Percentiles rank a stretch among this genome's conserved stretches.
phyloP scores from a whole-genome alignment of 2,888 invertebrate genomes.

The Drosophila flavopinicola region DNA sequence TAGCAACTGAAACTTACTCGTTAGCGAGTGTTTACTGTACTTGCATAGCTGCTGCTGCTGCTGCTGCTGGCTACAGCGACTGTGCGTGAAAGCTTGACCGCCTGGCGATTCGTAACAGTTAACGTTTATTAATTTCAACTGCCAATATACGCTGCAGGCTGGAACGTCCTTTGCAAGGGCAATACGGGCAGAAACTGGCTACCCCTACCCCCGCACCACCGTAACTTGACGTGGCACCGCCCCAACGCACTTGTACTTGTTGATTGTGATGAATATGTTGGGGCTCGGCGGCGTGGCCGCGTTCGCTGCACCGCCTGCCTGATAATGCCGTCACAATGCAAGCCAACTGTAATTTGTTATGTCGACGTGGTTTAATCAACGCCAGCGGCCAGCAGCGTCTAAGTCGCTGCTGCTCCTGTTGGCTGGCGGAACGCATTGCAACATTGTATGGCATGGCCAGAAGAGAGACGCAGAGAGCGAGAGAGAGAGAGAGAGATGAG shows the following conservation, averaged over 20 bases:
- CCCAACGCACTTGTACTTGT: conserved; percentile 47
- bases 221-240: no score
- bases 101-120: conserved; percentile 75
- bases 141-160: conserved; percentile 62
- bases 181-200: conserved; percentile 1
- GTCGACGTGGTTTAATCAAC: conserved; percentile 78
- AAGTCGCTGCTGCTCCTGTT: conserved; percentile 21
- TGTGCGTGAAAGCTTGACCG: conserved; percentile 45
- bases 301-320: conserved; percentile 44
- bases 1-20: no score
- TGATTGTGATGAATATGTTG: conserved; percentile 74
- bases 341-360: conserved; percentile 76
- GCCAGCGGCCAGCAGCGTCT: conserved; percentile 47
- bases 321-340: conserved; percentile 77
- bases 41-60: conserved; percentile 23
- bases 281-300: conserved; percentile 16
- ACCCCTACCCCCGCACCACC: conserved; percentile 5
- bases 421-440: conserved; percentile 70
- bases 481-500: background rate
- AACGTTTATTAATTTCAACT: conserved; percentile 78
- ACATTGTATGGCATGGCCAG: conserved; percentile 64
- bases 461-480: background rate
- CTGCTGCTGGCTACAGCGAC: conserved; percentile 14
- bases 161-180: conserved; percentile 44
- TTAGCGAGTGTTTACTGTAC: conserved; percentile 1